Base-by-base conservation (phyloP, 1,140 invertebrate genomes). In the Atta texana region DNA sequence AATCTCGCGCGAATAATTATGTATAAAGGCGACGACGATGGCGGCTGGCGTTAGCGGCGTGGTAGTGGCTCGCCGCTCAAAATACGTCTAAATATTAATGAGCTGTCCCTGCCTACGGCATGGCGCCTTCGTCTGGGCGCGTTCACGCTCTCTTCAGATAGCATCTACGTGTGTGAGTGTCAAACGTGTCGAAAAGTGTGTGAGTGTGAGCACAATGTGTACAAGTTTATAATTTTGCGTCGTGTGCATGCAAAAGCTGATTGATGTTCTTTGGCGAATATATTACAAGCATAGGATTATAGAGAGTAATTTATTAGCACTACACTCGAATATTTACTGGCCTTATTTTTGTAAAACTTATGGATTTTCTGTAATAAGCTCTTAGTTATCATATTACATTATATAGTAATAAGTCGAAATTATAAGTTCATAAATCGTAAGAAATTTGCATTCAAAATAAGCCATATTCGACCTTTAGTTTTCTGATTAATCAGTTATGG, bases 1-100 rank as follows among this genome's bases (percentile, higher is more conserved):
- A 93, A 93, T 92, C 92, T 92, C 92, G 88, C 87, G 89, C 92
- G 92, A 90, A 94, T 94, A 94, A 94, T 94, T 94, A 94, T 94
- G 94, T 94, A 94, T 94, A 94, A 93, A 93, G 93, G 93, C 93
- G 89, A 87, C 86, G 81, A 88, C 87, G 87, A 87, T 61, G 87
- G 68, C 90, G 84, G 78, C 75, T 34, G 77, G 89, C 78, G 90
- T 87, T 85, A 61, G 88, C 71, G 90, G 87, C 78, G 61, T 87
- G 85, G 87, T 88, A 90, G 91, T 92, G 92, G 92, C 92, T 93
- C 93, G 93, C 92, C 91, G 92, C 93, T 94, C 94, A 94, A 95
- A 95, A 95, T 94, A 93, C 93, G 94, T 95, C 94, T 95, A 95
- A 94, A 95, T 95, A 95, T 94, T 94, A 95, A 95, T 94, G 93